These are phyloP conservation scores for Tribolium madens DNA, from an alignment of 1,140 invertebrate species.

Conservation along the genomic window DNA sequence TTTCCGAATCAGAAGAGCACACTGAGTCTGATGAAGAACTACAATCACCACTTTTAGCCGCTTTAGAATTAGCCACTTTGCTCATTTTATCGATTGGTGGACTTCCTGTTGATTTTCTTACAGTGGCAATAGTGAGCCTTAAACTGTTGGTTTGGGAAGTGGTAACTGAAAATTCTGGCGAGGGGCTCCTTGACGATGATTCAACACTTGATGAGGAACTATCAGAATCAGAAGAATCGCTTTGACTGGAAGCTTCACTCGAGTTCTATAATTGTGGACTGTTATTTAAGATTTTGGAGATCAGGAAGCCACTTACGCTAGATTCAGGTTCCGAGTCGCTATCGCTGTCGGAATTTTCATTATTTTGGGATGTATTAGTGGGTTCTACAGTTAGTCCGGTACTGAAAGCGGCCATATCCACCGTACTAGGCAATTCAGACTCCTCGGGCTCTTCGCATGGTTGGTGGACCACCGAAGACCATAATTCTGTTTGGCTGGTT, in stretches of 20 bases:
- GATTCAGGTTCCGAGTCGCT: conserved; percentile 65
- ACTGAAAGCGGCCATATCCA: conserved; percentile 72
- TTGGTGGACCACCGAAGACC: conserved; percentile 73
- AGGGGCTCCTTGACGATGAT: conserved; percentile 60
- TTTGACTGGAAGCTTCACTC: conserved; percentile 62
- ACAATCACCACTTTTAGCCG: conserved; percentile 32
- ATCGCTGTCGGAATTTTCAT: conserved; percentile 59
- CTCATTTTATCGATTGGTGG: conserved; percentile 46
- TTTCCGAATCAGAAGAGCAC: conserved; percentile 59
- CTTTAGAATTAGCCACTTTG: conserved; percentile 38
- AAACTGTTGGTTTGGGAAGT: conserved; percentile 62
- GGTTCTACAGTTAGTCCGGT: conserved; percentile 62
- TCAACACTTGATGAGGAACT: conserved; percentile 62
- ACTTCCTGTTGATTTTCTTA: conserved; percentile 60
- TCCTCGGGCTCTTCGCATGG: conserved; percentile 73
- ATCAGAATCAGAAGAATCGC: conserved; percentile 63
- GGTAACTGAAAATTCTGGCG: conserved; percentile 63
- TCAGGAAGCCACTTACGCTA: conserved; percentile 62
- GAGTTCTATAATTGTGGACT: conserved; percentile 61
- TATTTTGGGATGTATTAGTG: conserved; percentile 51
- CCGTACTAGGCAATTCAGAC: conserved; percentile 72
- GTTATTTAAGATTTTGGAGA: not conserved
- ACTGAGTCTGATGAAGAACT: conserved; percentile 55
- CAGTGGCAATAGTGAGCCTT: conserved; percentile 61
- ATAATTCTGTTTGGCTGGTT: conserved; percentile 64